Evolutionary conservation across 2,113 vertebrate species (phyloP).

Genomic region (Neolamprologus sp.): DNA sequence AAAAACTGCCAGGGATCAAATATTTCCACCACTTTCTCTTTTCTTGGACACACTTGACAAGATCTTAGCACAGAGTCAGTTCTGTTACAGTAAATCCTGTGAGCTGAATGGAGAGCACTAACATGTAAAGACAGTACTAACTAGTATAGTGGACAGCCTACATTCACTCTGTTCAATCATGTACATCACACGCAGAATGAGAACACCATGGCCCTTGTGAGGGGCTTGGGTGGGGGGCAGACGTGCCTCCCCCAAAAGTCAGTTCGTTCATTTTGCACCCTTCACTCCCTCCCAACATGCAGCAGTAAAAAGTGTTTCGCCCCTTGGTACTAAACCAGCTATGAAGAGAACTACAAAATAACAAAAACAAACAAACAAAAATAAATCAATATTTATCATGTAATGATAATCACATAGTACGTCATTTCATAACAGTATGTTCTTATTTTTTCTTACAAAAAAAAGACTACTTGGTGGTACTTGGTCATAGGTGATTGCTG

Average conservation of each 20-base stretch:
- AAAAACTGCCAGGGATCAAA: neutral
- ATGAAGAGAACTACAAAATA: conserved; percentile 26
- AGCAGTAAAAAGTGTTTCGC: conserved; percentile 8
- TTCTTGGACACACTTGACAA: conserved; percentile 2
- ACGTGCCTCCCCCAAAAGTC: neutral
- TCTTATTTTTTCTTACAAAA: conserved; percentile 44
- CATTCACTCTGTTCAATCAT: conserved; percentile 43
- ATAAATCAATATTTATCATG: conserved; percentile 29
- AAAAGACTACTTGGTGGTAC: conserved; percentile 46
- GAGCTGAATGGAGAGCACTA: conserved; percentile 5
- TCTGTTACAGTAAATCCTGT: neutral
- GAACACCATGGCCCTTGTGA: neutral
- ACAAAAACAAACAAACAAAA: neutral
- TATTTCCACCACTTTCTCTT: neutral
- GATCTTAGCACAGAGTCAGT: neutral
- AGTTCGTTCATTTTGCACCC: neutral
- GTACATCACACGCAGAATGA: conserved; percentile 1
- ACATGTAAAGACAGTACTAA: neutral
- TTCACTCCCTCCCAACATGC: neutral
- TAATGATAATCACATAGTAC: conserved; percentile 60
- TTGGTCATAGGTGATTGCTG: conserved; percentile 11
- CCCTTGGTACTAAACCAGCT: neutral
- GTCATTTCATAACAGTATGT: conserved; percentile 53
- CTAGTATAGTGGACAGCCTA: conserved; percentile 15
- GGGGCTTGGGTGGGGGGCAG: neutral